phyloP scores from a whole-genome alignment of 2,888 invertebrate species.

The Smittia aterrima region DNA sequence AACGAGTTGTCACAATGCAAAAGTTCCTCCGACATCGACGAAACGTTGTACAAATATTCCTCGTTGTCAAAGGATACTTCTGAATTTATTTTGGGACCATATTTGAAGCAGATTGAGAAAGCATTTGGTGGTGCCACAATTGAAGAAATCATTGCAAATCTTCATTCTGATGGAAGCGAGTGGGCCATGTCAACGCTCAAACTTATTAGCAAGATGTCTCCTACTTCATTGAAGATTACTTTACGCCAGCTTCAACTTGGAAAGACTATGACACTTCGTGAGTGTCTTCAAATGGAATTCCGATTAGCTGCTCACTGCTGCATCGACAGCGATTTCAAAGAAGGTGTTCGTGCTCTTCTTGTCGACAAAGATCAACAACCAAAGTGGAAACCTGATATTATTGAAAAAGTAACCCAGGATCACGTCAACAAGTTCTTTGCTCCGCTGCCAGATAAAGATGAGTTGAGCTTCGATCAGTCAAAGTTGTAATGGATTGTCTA shows the following conservation, averaged over 20 bases:
- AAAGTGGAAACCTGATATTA: slow-evolving; percentile 78
- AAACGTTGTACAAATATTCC: not conserved
- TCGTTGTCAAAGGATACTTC: slow-evolving; percentile 9
- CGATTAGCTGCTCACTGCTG: slow-evolving; percentile 68
- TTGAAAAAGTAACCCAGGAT: slow-evolving; percentile 75
- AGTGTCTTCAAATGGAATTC: slow-evolving; percentile 92
- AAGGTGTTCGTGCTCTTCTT: slow-evolving; percentile 83
- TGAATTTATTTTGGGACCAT: slow-evolving; percentile 58
- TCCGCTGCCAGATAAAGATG: slow-evolving; percentile 66
- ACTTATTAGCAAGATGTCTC: slow-evolving; percentile 78
- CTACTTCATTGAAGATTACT: slow-evolving; percentile 88
- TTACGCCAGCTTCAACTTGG: slow-evolving; percentile 76
- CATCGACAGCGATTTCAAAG: slow-evolving; percentile 75
- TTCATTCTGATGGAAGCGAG: slow-evolving; percentile 75
- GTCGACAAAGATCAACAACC: slow-evolving; percentile 94
- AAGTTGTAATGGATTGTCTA: not conserved
- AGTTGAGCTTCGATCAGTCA: slow-evolving; percentile 53
- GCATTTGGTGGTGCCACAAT: slow-evolving; percentile 73
- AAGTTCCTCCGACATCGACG: slow-evolving; percentile 49
- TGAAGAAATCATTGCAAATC: slow-evolving; percentile 69
- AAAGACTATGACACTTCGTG: slow-evolving; percentile 67
- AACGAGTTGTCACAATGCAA: slow-evolving; percentile 49
- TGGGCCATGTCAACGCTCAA: slow-evolving; percentile 74
- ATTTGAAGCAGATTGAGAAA: slow-evolving; percentile 73
- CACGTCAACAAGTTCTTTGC: slow-evolving; percentile 76